A percentile compares a stretch with the other conserved stretches of the same genome.
phyloP scores from a whole-genome alignment of 2,797 vertebrate species.

The Platyrinchus mystaceus region DNA sequence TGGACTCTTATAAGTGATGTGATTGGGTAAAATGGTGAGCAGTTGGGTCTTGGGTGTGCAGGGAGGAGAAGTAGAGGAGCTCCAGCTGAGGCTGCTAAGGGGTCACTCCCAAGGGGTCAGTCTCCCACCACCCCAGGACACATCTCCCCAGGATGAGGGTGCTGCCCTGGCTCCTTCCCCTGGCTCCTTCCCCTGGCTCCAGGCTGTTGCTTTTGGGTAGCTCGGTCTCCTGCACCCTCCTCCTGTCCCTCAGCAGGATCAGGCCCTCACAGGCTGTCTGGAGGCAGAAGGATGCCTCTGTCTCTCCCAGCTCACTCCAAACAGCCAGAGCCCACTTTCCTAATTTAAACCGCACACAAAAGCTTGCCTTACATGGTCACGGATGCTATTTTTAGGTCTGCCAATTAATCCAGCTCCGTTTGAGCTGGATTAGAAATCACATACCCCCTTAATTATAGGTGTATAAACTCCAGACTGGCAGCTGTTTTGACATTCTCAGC shows the following conservation, averaged over 20 bases:
- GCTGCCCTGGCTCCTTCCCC: not conserved
- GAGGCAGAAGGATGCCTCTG: not conserved
- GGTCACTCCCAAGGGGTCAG: accelerated
- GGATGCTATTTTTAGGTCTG: conserved; percentile 60
- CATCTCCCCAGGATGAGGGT: accelerated
- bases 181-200: not conserved
- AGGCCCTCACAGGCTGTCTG: not conserved
- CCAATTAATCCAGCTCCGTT: conserved; percentile 70
- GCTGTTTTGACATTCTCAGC: conserved; percentile 70
- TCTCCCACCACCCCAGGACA: not conserved
- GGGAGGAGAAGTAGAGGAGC: not conserved
- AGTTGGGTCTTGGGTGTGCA: accelerated
- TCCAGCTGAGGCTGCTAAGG: not conserved
- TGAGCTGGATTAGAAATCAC: conserved; percentile 70
- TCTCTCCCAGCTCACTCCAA: not conserved
- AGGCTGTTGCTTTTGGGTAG: not conserved
- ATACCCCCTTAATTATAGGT: conserved; percentile 72
- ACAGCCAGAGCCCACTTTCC: conserved; percentile 30
- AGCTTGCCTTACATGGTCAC: conserved; percentile 61
- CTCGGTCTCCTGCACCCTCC: accelerated
- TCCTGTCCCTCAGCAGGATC: not conserved
- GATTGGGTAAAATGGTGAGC: not conserved
- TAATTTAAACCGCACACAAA: conserved; percentile 35
- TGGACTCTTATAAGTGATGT: not conserved
- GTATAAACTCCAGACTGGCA: conserved; percentile 65